These are phyloP conservation scores for Lordiphosa mommai DNA, from an alignment of 1,140 invertebrate genomes.

Conservation along the genomic window DNA sequence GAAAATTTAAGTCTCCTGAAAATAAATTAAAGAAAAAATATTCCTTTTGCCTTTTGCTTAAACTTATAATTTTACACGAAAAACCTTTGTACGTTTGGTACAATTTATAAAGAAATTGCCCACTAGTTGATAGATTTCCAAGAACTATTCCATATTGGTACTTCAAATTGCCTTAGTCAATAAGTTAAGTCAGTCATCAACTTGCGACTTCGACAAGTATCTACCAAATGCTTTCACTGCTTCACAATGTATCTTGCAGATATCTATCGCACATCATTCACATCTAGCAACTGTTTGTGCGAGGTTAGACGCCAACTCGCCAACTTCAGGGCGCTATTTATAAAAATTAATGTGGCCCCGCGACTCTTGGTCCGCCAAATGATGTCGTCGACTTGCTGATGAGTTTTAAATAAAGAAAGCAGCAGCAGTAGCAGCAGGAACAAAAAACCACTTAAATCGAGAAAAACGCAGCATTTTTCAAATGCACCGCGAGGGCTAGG, in stretches of 20 bases:
- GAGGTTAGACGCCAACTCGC: constrained; percentile 5
- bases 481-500: constrained; percentile 27
- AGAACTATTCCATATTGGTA: no score
- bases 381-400: constrained; percentile 69
- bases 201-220: no score
- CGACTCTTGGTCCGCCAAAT: constrained; percentile 48
- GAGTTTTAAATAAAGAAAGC: constrained; percentile 71
- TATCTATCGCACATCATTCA: constrained; percentile 53
- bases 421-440: constrained; percentile 6
- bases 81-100: no score
- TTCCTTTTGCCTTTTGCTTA: no score
- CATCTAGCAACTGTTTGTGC: constrained; percentile 10
- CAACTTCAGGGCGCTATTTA: constrained; percentile 54
- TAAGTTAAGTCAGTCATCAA: no score
- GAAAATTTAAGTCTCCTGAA: no score
- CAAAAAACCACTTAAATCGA: constrained; percentile 54
- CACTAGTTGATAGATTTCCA: no score
- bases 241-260: constrained; percentile 13
- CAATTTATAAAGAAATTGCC: no score
- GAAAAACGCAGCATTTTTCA: constrained; percentile 59
- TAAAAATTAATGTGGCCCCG: constrained; percentile 65
- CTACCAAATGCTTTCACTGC: no score
- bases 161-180: no score
- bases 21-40: no score
- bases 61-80: no score